Percentiles rank a stretch among this genome's conserved stretches.
Conservation (phyloP, 2,113 vertebrate species). For the Colossoma macropomum region DNA sequence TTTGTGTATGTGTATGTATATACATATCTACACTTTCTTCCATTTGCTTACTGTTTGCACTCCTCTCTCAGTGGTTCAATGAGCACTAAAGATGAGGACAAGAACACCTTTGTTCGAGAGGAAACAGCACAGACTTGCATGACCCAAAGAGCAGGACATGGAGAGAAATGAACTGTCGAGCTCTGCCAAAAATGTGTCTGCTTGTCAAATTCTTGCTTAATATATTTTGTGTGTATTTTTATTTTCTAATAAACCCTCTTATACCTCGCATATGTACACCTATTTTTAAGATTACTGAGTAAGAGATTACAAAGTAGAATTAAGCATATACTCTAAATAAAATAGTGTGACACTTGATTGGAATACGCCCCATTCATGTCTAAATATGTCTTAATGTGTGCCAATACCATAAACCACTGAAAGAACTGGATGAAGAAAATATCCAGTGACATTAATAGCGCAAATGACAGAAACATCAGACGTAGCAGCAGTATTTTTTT, state of each 20-base stretch:
- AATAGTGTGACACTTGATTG: not conserved
- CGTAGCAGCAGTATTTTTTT: constrained; percentile 5
- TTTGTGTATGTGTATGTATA: too few species aligned
- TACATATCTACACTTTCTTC: too few species aligned
- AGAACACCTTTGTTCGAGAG: constrained; percentile 18
- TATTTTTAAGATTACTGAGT: too few species aligned
- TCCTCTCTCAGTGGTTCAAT: not conserved
- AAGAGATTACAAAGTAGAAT: too few species aligned
- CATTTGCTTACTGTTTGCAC: too few species aligned
- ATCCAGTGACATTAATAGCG: not conserved
- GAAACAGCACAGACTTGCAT: constrained; percentile 14
- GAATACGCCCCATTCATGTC: constrained; percentile 7
- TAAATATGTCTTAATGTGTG: constrained; percentile 10
- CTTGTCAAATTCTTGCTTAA: not conserved
- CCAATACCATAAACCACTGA: not conserved
- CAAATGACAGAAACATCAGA: not conserved
- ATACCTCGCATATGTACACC: constrained; percentile 12
- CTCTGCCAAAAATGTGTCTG: not conserved
- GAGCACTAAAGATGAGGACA: constrained; percentile 28
- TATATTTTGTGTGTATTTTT: not conserved
- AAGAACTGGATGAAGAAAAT: not conserved
- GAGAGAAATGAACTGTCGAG: constrained; percentile 23
- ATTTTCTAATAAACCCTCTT: not conserved
- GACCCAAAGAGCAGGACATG: constrained; percentile 25
- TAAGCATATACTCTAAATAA: too few species aligned